phyloP scores from a whole-genome alignment of 2,113 vertebrate species.

The Pristiophorus japonicus region DNA sequence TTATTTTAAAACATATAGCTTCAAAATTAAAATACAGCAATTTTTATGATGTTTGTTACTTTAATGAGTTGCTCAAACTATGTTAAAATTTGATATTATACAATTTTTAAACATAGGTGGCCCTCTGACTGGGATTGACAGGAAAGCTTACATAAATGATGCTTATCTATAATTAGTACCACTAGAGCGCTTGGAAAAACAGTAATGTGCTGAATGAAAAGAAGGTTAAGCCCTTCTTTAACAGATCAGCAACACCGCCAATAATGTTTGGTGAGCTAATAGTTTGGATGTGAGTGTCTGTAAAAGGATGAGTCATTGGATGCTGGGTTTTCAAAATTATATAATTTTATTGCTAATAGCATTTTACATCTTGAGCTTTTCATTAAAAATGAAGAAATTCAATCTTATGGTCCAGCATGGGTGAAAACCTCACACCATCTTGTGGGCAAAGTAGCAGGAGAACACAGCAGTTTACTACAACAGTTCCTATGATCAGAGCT shows the following conservation, averaged over 20 bases:
- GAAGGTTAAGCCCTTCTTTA: not conserved
- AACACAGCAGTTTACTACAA: not conserved
- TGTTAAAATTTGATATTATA: not conserved
- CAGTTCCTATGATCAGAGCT: not conserved
- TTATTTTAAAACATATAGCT: not conserved
- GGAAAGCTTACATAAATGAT: conserved; percentile 9
- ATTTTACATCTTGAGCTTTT: not conserved
- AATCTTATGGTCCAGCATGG: not conserved
- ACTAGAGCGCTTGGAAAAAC: not conserved
- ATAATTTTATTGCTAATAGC: not conserved
- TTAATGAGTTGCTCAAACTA: not conserved
- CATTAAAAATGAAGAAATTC: no score
- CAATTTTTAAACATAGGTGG: not conserved
- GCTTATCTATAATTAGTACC: not conserved
- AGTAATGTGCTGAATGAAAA: not conserved
- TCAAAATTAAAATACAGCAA: not conserved
- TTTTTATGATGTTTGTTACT: not conserved
- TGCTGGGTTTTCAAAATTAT: not conserved
- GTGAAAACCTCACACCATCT: not conserved
- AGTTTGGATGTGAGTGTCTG: not conserved
- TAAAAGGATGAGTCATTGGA: not conserved
- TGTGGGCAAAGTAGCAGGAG: not conserved
- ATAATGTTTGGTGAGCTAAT: not conserved
- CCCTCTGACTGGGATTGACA: not conserved
- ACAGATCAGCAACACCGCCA: not conserved